Conservation (phyloP, 1,140 invertebrate species). For the Diorhabda elongata region DNA sequence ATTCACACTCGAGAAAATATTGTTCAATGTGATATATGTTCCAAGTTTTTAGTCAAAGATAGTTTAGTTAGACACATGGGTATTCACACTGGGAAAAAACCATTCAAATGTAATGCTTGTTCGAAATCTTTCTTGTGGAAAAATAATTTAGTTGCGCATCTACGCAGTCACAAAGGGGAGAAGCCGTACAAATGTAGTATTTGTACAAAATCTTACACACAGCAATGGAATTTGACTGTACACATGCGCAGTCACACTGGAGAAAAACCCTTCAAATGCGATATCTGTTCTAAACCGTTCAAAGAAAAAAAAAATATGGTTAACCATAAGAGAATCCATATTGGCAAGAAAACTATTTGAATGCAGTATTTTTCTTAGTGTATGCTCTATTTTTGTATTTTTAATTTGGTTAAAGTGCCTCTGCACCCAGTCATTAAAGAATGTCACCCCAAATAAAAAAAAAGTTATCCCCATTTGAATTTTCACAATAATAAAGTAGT, state of each 20-base stretch:
- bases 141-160: not conserved
- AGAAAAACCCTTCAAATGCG: not conserved
- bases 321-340: no score
- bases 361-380: no score
- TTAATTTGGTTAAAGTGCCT: no score
- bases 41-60: conserved; percentile 43
- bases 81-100: no score
- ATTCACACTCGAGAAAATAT: conserved; percentile 70
- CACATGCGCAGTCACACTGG: not conserved
- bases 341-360: no score
- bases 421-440: no score
- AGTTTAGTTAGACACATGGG: not conserved
- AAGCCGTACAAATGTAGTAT: not conserved
- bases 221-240: not conserved
- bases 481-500: no score
- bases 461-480: no score
- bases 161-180: not conserved
- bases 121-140: not conserved
- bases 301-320: not conserved
- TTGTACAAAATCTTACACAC: not conserved
- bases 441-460: no score
- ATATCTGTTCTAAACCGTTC: not conserved
- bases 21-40: conserved; percentile 64
- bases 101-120: not conserved
- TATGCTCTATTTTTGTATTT: no score